Evolutionary conservation across 2,888 invertebrate species (phyloP).

Genomic region (Mantis religiosa): DNA sequence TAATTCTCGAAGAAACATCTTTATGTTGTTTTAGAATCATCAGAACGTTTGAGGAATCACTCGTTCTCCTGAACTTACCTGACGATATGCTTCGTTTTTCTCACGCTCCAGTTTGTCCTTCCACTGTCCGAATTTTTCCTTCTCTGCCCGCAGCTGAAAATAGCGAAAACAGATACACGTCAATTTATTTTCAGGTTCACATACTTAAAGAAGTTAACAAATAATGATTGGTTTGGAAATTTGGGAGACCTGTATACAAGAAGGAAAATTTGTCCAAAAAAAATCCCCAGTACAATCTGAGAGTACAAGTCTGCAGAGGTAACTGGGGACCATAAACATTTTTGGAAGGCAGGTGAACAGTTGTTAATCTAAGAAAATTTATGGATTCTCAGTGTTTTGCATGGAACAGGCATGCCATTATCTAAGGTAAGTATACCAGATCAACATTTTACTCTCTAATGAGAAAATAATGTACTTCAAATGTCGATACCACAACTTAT

Average conservation of each 20-base stretch:
- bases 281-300: too few relatives aligned
- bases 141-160: constrained; percentile 48
- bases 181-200: background rate
- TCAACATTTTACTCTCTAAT: background rate
- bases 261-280: too few relatives aligned
- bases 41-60: too few relatives aligned
- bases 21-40: too few relatives aligned
- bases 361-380: too few relatives aligned
- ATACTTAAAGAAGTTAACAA: background rate
- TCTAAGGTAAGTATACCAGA: background rate
- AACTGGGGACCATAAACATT: too few relatives aligned
- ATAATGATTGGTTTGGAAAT: too few relatives aligned
- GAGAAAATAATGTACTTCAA: background rate
- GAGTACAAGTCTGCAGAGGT: too few relatives aligned
- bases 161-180: constrained; percentile 24
- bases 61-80: constrained; percentile 39
- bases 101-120: constrained; percentile 48
- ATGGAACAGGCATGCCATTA: background rate
- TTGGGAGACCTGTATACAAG: too few relatives aligned
- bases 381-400: background rate
- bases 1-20: too few relatives aligned
- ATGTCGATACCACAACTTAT: background rate
- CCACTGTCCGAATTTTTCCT: constrained; percentile 47
- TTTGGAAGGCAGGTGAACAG: too few relatives aligned
- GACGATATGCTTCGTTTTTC: constrained; percentile 46